Conservation (phyloP, 37 sponge, comb jelly and placozoan species). For the Oopsacas minuta region DNA sequence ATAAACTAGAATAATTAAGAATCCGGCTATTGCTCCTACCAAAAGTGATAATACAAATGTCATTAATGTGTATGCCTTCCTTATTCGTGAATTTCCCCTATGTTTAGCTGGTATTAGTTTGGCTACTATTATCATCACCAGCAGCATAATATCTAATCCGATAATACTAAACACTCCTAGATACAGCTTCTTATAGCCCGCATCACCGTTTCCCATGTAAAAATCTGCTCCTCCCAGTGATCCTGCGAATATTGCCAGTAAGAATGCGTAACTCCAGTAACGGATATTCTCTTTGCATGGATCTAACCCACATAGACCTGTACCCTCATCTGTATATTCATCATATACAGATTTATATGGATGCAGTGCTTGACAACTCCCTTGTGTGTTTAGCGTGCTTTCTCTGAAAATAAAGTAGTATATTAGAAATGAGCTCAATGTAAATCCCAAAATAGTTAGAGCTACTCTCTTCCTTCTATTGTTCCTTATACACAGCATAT, state of each 20-base stretch:
- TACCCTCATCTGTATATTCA: background rate
- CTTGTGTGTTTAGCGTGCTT: background rate
- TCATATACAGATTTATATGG: background rate
- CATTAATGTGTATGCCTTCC: background rate
- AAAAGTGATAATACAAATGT: background rate
- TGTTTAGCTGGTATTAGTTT: background rate
- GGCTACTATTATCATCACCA: background rate
- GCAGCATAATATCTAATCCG: background rate
- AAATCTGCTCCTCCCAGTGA: background rate
- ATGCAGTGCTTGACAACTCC: background rate
- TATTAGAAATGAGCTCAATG: background rate
- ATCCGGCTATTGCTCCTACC: background rate
- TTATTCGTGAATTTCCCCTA: background rate
- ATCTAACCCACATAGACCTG: background rate
- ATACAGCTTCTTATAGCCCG: background rate
- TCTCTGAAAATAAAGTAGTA: background rate
- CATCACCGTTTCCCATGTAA: background rate
- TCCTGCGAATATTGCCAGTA: background rate
- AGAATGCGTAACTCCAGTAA: slow-evolving; percentile 6
- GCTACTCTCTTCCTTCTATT: background rate
- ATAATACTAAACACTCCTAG: background rate
- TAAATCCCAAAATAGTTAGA: background rate
- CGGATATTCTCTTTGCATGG: background rate
- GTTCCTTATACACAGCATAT: no score
- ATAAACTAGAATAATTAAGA: background rate